Evolutionary conservation across 2,113 vertebrate species (phyloP).

Genomic region (Sander vitreus): DNA sequence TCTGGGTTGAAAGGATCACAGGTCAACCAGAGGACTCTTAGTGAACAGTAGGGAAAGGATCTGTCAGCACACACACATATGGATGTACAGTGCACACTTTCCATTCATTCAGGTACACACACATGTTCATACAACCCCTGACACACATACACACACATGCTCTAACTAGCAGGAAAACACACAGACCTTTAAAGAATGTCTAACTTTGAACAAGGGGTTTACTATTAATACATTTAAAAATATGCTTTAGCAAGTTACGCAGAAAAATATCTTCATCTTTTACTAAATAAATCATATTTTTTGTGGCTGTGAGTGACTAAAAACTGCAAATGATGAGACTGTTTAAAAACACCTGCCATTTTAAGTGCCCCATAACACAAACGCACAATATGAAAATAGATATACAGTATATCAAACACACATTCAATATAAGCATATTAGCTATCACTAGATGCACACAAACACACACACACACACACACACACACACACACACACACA

Average conservation of each 20-base stretch:
- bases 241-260: too few species aligned
- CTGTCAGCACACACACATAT: slow-evolving; percentile 49
- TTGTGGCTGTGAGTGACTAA: background rate
- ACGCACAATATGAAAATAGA: background rate
- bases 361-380: background rate
- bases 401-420: background rate
- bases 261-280: too few species aligned
- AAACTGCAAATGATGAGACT: background rate
- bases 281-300: too few species aligned
- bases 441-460: background rate
- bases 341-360: background rate
- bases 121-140: background rate
- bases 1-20: slow-evolving; percentile 52
- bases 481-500: background rate
- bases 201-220: background rate
- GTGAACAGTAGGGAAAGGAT: slow-evolving; percentile 65
- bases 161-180: background rate
- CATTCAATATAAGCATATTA: background rate
- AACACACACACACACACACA: background rate
- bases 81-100: background rate
- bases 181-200: background rate
- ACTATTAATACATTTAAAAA: background rate
- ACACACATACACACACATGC: background rate
- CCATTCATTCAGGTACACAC: background rate
- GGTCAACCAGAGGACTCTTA: slow-evolving; percentile 60